Evolutionary conservation across 2,888 invertebrate genomes (phyloP).

Genomic region (Protodeltote pygarga): DNA sequence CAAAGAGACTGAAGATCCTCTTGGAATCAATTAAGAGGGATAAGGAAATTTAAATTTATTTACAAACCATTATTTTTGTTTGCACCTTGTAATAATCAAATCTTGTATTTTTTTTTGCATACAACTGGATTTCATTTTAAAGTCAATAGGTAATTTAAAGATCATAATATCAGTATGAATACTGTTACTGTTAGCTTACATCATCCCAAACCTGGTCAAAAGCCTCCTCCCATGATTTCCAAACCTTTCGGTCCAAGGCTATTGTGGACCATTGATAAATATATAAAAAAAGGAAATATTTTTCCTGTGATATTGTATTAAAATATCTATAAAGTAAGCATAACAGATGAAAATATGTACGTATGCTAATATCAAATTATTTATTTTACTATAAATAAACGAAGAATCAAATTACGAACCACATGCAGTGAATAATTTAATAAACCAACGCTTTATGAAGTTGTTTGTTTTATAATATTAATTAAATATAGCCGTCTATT

Average conservation of each 20-base stretch:
- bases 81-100: background rate
- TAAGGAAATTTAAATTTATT: background rate
- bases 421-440: constrained; percentile 43
- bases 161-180: no score
- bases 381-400: constrained; percentile 31
- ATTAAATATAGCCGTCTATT: constrained; percentile 22
- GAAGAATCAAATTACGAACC: constrained; percentile 15
- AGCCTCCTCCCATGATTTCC: no score
- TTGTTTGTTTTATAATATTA: constrained; percentile 20
- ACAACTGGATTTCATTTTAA: no score
- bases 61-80: background rate
- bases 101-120: no score
- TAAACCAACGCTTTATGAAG: constrained; percentile 27
- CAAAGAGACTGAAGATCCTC: constrained; percentile 30
- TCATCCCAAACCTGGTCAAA: no score
- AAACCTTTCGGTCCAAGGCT: no score
- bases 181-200: no score
- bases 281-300: no score
- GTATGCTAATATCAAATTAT: constrained; percentile 24
- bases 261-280: no score
- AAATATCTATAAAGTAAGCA: no score
- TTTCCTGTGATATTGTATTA: no score
- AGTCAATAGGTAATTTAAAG: no score
- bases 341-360: background rate
- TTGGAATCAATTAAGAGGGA: constrained; percentile 22